A percentile compares a stretch with the other conserved stretches of the same genome.
Conservation (phyloP, 23 tunicate species). For the Diplosoma virens region DNA sequence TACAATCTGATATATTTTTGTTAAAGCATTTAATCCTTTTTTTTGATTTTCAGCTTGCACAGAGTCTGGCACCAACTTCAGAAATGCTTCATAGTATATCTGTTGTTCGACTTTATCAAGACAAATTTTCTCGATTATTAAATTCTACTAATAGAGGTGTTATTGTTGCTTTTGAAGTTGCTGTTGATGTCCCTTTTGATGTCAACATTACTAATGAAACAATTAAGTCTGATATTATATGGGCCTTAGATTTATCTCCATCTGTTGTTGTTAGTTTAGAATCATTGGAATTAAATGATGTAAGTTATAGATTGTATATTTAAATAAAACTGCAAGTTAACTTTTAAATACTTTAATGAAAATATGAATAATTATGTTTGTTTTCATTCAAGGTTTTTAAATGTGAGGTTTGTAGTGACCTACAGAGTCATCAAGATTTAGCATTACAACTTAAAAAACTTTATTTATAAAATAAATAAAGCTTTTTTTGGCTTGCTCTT, state of each 20-base stretch:
- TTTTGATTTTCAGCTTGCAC: not conserved
- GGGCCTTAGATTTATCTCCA: not conserved
- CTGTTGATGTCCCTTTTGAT: no score
- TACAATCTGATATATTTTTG: no score
- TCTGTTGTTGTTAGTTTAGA: conserved; percentile 12
- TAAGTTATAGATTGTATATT: conserved; percentile 5
- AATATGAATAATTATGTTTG: not conserved
- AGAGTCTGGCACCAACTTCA: not conserved
- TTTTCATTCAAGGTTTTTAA: not conserved
- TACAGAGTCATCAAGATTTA: no score
- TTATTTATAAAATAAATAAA: no score
- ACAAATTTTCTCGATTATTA: conserved; percentile 26
- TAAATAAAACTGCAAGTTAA: no score
- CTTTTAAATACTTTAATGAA: not conserved
- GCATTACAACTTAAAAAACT: no score
- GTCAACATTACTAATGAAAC: not conserved
- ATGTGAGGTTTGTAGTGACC: not conserved
- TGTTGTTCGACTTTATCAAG: conserved; percentile 6
- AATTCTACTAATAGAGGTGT: conserved; percentile 3
- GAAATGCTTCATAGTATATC: not conserved
- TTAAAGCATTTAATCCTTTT: no score
- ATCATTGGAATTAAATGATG: conserved; percentile 11
- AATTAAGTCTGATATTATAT: not conserved
- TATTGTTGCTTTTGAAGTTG: conserved; percentile 3
- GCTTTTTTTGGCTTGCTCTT: no score